Conservation (phyloP, 2,113 vertebrate genomes). For the Lasiurus cinereus region DNA sequence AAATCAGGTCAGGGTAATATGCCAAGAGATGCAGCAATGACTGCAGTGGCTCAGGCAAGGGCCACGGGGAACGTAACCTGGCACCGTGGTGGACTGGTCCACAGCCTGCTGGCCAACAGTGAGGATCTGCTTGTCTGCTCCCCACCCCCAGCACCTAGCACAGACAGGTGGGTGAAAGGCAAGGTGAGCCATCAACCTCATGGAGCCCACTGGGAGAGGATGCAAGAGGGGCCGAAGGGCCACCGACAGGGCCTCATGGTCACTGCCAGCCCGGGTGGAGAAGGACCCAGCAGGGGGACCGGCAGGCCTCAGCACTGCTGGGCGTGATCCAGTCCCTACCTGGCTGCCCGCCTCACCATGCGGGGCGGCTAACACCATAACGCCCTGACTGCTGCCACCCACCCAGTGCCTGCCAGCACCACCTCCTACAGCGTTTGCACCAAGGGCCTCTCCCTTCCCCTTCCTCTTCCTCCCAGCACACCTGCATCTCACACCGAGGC, state of each 20-base stretch:
- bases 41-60: not conserved
- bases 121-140: not conserved
- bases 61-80: not conserved
- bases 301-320: not conserved
- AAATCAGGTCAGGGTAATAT: not conserved
- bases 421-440: not conserved
- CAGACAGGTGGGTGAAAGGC: not conserved
- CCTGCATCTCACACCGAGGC: not conserved
- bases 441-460: not conserved
- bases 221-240: not conserved
- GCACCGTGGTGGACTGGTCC: not conserved
- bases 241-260: not conserved
- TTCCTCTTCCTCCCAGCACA: not conserved
- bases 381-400: not conserved
- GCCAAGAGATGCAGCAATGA: not conserved
- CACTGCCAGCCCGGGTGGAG: not conserved
- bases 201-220: not conserved
- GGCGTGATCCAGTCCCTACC: not conserved
- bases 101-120: not conserved
- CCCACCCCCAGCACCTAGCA: no score
- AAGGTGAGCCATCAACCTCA: not conserved
- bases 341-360: not conserved
- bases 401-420: not conserved
- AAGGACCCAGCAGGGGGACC: not conserved
- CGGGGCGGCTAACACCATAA: not conserved